These are phyloP conservation scores for Rhinogobio ventralis DNA, from an alignment of 2,797 vertebrate species.

Conservation along the genomic window DNA sequence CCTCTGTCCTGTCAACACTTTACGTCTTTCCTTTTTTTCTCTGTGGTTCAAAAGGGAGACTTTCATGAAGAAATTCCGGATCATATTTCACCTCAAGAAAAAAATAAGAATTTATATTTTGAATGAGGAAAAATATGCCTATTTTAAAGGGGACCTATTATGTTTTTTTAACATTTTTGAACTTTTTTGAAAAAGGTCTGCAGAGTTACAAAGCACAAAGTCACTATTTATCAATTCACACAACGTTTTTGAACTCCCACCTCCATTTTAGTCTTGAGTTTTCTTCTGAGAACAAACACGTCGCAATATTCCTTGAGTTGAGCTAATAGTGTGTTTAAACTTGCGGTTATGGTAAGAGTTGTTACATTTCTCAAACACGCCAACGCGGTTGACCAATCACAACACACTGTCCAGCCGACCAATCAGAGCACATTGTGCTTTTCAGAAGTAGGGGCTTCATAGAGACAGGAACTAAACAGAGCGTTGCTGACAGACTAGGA, in stretches of 20 bases:
- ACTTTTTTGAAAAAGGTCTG: neutral
- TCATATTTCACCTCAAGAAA: slow-evolving; percentile 1
- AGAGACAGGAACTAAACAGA: neutral
- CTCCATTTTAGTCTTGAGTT: neutral
- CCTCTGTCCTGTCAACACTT: slow-evolving; percentile 22
- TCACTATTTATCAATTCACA: neutral
- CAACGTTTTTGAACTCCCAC: neutral
- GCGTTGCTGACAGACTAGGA: neutral
- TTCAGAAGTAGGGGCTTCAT: neutral
- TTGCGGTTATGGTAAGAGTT: too few relatives aligned
- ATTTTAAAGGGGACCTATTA: neutral
- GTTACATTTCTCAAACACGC: too few relatives aligned
- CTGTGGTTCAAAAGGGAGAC: neutral
- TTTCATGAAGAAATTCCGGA: neutral
- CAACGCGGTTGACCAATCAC: too few relatives aligned
- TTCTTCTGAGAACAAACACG: neutral
- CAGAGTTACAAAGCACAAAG: neutral
- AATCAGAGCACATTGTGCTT: too few relatives aligned
- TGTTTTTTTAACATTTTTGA: neutral
- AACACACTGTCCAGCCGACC: too few relatives aligned
- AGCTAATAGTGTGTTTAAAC: too few relatives aligned
- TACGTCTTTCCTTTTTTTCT: neutral
- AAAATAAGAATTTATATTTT: neutral
- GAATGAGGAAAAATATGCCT: too few relatives aligned
- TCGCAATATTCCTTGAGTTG: neutral